A percentile compares a stretch with the other conserved stretches of the same genome.
These are phyloP conservation scores for Cherax destructor DNA, from an alignment of 1,140 invertebrate genomes.

Conservation along the genomic window DNA sequence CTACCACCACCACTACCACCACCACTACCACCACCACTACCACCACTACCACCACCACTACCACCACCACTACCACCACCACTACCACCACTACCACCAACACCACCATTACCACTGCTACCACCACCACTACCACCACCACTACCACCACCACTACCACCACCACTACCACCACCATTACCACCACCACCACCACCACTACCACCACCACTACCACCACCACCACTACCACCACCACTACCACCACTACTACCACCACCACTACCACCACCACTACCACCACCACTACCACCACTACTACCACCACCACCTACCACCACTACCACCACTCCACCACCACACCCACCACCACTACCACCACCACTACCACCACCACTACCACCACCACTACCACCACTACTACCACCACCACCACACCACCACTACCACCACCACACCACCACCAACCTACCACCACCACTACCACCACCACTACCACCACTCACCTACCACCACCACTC, in stretches of 20 bases:
- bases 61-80: not conserved
- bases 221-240: not conserved
- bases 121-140: not conserved
- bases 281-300: not conserved
- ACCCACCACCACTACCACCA: not conserved
- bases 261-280: not conserved
- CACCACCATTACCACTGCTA: not conserved
- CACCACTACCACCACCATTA: not conserved
- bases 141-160: not conserved
- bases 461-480: too few relatives aligned
- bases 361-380: not conserved
- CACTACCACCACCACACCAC: too few relatives aligned
- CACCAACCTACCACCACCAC: too few relatives aligned
- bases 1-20: too few relatives aligned
- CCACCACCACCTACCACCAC: not conserved
- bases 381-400: not conserved
- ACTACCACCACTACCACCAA: not conserved
- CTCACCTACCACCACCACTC: too few relatives aligned
- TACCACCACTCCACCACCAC: too few relatives aligned
- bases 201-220: not conserved
- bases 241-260: not conserved
- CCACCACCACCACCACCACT: not conserved
- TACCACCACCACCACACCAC: too few relatives aligned
- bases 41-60: not conserved
- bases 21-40: not conserved